phyloP scores from a whole-genome alignment of 2,797 vertebrate genomes.

The Sciurus carolinensis region DNA sequence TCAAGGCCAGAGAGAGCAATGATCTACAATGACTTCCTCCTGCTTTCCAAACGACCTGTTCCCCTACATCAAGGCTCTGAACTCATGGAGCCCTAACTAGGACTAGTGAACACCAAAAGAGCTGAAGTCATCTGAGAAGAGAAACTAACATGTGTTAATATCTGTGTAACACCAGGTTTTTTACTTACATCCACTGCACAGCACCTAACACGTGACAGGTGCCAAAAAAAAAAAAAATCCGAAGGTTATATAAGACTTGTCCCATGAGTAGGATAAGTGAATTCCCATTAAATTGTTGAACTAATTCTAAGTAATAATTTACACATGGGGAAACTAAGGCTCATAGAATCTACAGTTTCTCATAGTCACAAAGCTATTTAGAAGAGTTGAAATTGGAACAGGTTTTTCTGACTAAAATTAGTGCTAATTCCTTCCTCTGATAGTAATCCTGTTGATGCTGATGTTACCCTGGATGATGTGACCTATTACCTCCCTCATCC shows the following conservation, averaged over 20 bases:
- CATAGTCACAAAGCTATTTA: background rate
- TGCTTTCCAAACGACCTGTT: slow-evolving; percentile 2
- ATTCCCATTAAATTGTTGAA: slow-evolving; percentile 63
- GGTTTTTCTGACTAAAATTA: slow-evolving; percentile 44
- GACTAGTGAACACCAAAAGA: slow-evolving; percentile 29
- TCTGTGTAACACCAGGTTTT: slow-evolving; percentile 44
- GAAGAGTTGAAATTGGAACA: slow-evolving; percentile 1
- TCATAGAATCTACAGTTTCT: background rate
- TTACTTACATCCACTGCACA: slow-evolving; percentile 55
- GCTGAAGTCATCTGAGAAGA: slow-evolving; percentile 1
- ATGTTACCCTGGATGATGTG: background rate
- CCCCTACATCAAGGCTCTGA: background rate
- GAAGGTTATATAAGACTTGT: slow-evolving; percentile 52
- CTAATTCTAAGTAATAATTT: slow-evolving; percentile 58
- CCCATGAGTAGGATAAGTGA: slow-evolving; percentile 33
- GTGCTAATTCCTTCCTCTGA: background rate
- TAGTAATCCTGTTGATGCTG: background rate
- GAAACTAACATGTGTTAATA: slow-evolving; percentile 57
- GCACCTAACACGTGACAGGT: slow-evolving; percentile 8
- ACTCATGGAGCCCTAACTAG: slow-evolving; percentile 1
- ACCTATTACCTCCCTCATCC: background rate
- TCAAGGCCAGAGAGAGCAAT: slow-evolving; percentile 53
- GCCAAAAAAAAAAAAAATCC: background rate
- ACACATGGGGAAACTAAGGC: slow-evolving; percentile 23
- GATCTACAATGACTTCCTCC: slow-evolving; percentile 8